Evolutionary conservation across 2,888 invertebrate species (phyloP), one percentile per base, ranked within the genome.

Genomic region (Geophilus truncorum): DNA sequence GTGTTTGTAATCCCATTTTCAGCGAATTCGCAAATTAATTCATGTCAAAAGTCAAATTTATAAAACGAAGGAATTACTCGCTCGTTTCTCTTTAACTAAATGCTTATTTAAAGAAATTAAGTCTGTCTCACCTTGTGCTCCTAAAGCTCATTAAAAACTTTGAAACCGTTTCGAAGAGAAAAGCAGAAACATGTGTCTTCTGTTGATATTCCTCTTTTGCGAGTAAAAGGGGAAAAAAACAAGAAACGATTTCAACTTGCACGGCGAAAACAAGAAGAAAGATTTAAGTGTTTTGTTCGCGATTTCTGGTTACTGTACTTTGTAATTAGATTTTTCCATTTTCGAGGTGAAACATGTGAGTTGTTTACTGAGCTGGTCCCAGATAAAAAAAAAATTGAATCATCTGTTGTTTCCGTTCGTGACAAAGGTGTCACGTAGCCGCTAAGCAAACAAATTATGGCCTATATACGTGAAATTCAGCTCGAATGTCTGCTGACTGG

Each of bases 21-120:
- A 25, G 28, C n/a, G 25, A 70, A 28, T 25, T 28, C 12, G 12
- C 70, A 28, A 25, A 70, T 70, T 70, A 70, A 70, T 70, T 25
- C 7, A 70, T 15, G 70, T 28, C 70, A 70, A 70, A 70, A 70
- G 70, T 70, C 70, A 70, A 25, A 25, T 70, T 70, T 70, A 70
- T 12, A 70, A 28, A 62, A 70, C 6, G 51, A 51, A 21, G 7
- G 6, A 70, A 70, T 70, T 70, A 70, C 28, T 70, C n/a, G 12
- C n/a, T 45, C 18, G 45, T 45, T 70, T 25, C 15, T 23, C 23
- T 70, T 70, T 23, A 70, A 25, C 70, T 1, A 18, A 51, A 51
- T 51, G 2, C 25, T 28, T 28, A 12, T 25, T 28, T 1, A 15
- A 70, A 70, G 70, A 70, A 70, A 70, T 70, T 70, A 70, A 25